A percentile compares a stretch with the other conserved stretches of the same genome.
Evolutionary conservation across 2,797 vertebrate genomes (phyloP).

Genomic region (Miichthys miiuy): DNA sequence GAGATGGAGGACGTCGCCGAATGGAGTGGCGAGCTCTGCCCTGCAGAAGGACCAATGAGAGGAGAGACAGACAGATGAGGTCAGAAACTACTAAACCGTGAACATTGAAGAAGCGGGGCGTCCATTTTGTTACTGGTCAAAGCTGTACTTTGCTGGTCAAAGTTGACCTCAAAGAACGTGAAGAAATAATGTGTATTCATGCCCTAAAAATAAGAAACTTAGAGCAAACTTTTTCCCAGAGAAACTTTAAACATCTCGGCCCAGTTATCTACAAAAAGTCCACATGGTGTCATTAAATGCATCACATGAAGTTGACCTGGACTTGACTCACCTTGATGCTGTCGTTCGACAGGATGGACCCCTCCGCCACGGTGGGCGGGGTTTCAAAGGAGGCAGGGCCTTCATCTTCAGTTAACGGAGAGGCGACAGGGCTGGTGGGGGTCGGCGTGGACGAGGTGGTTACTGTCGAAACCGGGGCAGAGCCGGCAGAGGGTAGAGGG

Average conservation of each 20-base stretch:
- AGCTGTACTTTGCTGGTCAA: background rate
- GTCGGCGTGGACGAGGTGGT: constrained; percentile 31
- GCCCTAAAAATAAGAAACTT: too few species aligned
- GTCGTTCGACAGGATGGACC: constrained; percentile 71
- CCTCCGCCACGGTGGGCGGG: constrained; percentile 69
- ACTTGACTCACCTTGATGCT: constrained; percentile 76
- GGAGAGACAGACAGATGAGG: constrained; percentile 3
- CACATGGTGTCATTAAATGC: constrained; percentile 1
- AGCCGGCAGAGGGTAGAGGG: constrained; percentile 16
- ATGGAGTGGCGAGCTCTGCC: constrained; percentile 81
- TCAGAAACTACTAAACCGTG: background rate
- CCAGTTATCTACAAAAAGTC: too few species aligned
- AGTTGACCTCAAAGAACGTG: too few species aligned
- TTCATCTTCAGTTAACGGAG: constrained; percentile 61
- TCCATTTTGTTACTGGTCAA: too few species aligned
- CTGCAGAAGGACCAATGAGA: constrained; percentile 61
- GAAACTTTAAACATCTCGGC: too few species aligned
- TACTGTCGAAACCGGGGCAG: background rate
- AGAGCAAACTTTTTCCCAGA: too few species aligned
- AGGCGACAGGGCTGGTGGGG: constrained; percentile 45
- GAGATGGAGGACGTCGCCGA: constrained; percentile 82
- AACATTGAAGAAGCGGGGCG: too few species aligned
- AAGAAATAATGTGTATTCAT: too few species aligned
- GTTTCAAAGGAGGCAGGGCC: constrained; percentile 79
- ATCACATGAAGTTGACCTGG: background rate